A percentile compares a stretch with the other conserved stretches of the same genome.
Conservation (phyloP, 2,888 invertebrate species). For the Chrysodeixis includens region DNA sequence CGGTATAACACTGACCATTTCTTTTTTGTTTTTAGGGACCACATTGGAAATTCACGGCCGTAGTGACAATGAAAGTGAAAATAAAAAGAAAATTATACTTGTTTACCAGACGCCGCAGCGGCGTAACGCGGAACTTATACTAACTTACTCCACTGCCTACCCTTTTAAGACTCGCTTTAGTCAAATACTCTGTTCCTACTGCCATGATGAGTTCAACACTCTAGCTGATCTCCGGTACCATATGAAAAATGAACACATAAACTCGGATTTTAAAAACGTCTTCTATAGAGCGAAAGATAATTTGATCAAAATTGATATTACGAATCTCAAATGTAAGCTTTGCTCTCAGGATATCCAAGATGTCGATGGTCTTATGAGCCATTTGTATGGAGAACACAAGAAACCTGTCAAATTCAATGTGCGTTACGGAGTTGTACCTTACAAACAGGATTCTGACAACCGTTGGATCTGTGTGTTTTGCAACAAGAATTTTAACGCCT, state of each 20-base stretch:
- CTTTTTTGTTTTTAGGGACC: conserved; percentile 86
- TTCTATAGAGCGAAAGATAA: conserved; percentile 84
- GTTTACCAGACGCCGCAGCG: conserved; percentile 84
- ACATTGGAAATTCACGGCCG: conserved; percentile 83
- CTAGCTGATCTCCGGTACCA: conserved; percentile 76
- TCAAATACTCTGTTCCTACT: conserved; percentile 83
- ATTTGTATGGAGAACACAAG: conserved; percentile 77
- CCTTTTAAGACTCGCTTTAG: conserved; percentile 84
- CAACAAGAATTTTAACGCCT: conserved; percentile 73
- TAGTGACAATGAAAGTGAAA: conserved; percentile 76
- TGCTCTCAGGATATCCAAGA: conserved; percentile 75
- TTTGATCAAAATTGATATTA: conserved; percentile 83
- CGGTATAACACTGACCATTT: conserved; percentile 80
- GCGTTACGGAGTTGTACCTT: conserved; percentile 81
- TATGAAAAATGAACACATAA: conserved; percentile 75
- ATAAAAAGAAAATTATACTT: conserved; percentile 84
- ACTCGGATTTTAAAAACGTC: conserved; percentile 80
- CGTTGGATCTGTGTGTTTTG: conserved; percentile 81
- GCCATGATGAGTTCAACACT: conserved; percentile 78
- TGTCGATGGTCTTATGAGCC: conserved; percentile 78
- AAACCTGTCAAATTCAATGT: conserved; percentile 81
- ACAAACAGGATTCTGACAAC: conserved; percentile 73
- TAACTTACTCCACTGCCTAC: conserved; percentile 81
- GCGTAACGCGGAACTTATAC: conserved; percentile 83
- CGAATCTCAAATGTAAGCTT: conserved; percentile 80